A percentile compares a stretch with the other conserved stretches of the same genome.
Evolutionary conservation across 2,888 invertebrate species (phyloP).

Genomic region (Agrotis clavis): DNA sequence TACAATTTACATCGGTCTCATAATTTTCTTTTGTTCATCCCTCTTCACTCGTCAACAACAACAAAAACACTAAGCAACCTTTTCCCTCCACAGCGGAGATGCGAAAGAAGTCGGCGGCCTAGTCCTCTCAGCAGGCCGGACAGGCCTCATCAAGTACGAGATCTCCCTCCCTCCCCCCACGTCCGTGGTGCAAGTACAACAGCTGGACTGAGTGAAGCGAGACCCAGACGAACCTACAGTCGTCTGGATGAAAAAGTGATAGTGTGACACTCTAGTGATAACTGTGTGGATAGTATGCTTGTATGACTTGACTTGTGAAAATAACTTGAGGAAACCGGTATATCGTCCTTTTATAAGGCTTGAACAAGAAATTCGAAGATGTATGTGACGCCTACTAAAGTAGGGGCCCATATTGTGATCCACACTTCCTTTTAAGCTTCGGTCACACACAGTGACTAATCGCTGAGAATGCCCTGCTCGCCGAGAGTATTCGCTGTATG

Average conservation of each 20-base stretch:
- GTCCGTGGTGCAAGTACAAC: constrained; percentile 88
- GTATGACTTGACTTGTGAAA: constrained; percentile 5
- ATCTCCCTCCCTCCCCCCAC: constrained; percentile 89
- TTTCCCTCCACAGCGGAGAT: constrained; percentile 76
- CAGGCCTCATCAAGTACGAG: constrained; percentile 91
- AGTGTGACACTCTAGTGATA: constrained; percentile 46
- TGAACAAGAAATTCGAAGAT: neutral
- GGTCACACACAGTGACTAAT: too few species aligned
- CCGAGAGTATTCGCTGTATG: too few species aligned
- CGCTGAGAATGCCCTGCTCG: too few species aligned
- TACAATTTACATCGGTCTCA: too few species aligned
- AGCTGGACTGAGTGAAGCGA: constrained; percentile 84
- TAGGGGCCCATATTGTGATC: too few species aligned
- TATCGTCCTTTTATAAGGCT: neutral
- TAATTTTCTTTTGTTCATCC: too few species aligned
- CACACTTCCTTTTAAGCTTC: too few species aligned
- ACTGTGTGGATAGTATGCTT: constrained; percentile 46
- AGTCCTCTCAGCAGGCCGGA: constrained; percentile 84
- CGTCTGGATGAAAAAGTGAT: constrained; percentile 66
- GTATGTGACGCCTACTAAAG: too few species aligned
- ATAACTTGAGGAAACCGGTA: neutral
- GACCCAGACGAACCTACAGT: constrained; percentile 66
- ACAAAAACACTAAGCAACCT: neutral
- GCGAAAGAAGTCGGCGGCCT: constrained; percentile 85
- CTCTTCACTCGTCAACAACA: too few species aligned